Evolutionary conservation across 2,113 vertebrate genomes (phyloP).

Genomic region (Mystacornis crossleyi): DNA sequence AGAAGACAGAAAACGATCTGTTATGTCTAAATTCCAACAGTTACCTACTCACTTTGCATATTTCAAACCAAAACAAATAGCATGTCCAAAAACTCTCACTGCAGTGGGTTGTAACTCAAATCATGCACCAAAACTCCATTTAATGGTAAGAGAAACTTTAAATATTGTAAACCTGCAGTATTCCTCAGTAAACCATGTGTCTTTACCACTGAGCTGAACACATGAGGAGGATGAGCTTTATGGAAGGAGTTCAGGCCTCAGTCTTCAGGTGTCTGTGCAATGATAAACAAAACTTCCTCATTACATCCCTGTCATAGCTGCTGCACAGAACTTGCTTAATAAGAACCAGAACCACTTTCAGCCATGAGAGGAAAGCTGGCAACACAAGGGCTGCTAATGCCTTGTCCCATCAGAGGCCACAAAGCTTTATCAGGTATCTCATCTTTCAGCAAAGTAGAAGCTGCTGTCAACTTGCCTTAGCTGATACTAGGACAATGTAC

Average conservation of each 20-base stretch:
- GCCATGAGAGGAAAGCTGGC: background rate
- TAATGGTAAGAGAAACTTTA: background rate
- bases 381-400: background rate
- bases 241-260: background rate
- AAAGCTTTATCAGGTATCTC: background rate
- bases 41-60: background rate
- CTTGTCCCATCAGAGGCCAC: accelerated
- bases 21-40: background rate
- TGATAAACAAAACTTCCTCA: background rate
- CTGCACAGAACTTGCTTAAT: background rate
- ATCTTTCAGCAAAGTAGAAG: background rate
- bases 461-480: background rate
- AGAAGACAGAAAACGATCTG: background rate
- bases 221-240: background rate
- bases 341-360: background rate
- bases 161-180: background rate
- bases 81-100: background rate
- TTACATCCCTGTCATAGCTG: background rate
- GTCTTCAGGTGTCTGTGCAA: background rate
- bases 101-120: background rate
- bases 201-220: background rate
- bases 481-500: background rate
- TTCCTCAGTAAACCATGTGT: background rate
- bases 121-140: background rate
- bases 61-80: background rate